A percentile compares a stretch with the other conserved stretches of the same genome.
Conservation (phyloP, 2,888 invertebrate genomes). For the Ectemnius lituratus region DNA sequence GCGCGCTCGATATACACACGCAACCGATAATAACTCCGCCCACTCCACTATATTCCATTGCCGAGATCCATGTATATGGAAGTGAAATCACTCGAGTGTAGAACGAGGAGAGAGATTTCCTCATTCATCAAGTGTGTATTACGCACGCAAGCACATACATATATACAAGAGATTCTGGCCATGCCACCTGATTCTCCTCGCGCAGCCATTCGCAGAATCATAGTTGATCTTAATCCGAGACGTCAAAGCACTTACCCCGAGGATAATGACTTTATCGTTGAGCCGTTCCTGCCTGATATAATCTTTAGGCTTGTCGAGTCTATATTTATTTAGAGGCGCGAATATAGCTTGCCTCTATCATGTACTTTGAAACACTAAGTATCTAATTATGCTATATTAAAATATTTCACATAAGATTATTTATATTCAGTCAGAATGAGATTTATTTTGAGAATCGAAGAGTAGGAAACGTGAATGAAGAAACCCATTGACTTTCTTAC, state of each 20-base stretch:
- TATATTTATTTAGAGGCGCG: background rate
- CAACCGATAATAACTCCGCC: too few species aligned
- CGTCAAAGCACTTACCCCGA: background rate
- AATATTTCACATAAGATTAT: too few species aligned
- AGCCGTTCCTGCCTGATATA: background rate
- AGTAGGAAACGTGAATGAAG: too few species aligned
- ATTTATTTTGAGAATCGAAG: too few species aligned
- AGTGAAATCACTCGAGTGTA: slow-evolving; percentile 2
- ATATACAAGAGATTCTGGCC: background rate
- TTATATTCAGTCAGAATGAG: too few species aligned
- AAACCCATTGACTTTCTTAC: too few species aligned
- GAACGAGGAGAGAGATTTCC: background rate
- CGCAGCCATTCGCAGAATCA: background rate
- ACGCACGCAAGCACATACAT: background rate
- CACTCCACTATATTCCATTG: background rate
- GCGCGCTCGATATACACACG: too few species aligned
- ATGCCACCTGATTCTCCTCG: background rate
- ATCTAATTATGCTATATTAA: too few species aligned
- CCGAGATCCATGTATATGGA: slow-evolving; percentile 28
- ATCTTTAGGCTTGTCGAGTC: background rate
- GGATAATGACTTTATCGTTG: background rate
- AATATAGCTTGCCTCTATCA: slow-evolving; percentile 13
- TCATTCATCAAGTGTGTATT: background rate
- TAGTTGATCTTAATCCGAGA: background rate
- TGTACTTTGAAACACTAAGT: too few species aligned